Evolutionary conservation across 2,888 invertebrate genomes (phyloP).

Genomic region (Opisthograptis luteolata): DNA sequence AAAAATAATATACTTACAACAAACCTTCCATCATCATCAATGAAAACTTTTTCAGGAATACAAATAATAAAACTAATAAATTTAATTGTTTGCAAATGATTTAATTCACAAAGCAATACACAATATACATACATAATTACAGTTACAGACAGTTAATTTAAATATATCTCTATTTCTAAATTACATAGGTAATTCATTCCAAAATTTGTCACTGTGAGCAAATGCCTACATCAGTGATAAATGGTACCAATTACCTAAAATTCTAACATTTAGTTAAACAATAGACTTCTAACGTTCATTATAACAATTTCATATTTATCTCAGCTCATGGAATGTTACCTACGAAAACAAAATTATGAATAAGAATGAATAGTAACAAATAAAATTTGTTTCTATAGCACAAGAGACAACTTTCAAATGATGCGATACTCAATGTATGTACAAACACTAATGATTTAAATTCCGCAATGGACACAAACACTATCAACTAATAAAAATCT

Average conservation of each 20-base stretch:
- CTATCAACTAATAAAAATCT: too few relatives aligned
- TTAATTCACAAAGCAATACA: slow-evolving; percentile 31
- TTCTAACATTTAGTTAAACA: background rate
- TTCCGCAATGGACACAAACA: too few relatives aligned
- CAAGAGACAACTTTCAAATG: too few relatives aligned
- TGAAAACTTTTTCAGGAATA: background rate
- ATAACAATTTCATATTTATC: too few relatives aligned
- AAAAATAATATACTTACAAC: too few relatives aligned
- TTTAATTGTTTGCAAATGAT: slow-evolving; percentile 22
- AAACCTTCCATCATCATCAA: too few relatives aligned
- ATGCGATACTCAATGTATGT: too few relatives aligned
- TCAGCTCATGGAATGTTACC: slow-evolving; percentile 12
- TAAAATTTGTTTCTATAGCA: background rate
- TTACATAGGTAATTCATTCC: background rate
- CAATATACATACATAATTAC: slow-evolving; percentile 14
- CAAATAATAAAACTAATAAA: background rate
- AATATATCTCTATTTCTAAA: slow-evolving; percentile 10
- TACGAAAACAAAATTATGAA: background rate
- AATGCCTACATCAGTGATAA: background rate
- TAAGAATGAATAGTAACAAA: too few relatives aligned
- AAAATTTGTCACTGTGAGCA: background rate
- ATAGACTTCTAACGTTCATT: background rate
- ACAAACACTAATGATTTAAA: too few relatives aligned
- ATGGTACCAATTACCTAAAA: background rate
- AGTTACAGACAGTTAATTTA: slow-evolving; percentile 16